Evolutionary conservation across 1,140 invertebrate species (phyloP), one percentile per base, ranked within the genome.

Genomic region (Stenopsyche tienmushanensis): DNA sequence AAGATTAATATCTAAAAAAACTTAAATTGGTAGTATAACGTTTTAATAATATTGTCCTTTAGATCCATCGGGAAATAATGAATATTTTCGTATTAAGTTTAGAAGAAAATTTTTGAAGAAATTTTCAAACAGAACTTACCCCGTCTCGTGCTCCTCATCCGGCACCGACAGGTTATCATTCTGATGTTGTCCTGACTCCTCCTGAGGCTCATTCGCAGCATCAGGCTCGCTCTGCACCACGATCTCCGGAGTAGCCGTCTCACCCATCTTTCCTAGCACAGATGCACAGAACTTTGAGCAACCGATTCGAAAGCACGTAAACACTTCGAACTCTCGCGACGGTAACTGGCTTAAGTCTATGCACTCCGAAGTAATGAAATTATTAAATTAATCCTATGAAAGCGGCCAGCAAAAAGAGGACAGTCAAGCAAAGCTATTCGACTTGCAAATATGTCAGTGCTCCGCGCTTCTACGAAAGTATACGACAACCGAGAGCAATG

Each of bases 301-400:
- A 42, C 45, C 60, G 18, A 57, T 34, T 44, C 53, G 67, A 58
- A 65, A 63, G 41, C 72, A 72, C 64, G 60, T 73, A 72, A 73
- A 71, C 41, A 62, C 18, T 47, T 17, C 73, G 69, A 70, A 59
- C 62, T 71, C 71, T 65, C 50, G 45, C 73, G 72, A 72, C 74
- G 73, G 75, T 74, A 75, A 77, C 76, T 78, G 75, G 73, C 57
- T 62, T 55, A 41, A 15, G 41, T 45, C 54, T 42, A 49, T 24
- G 50, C 58, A 52, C 59, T 67, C 60, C 52, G 13, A 26, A 17
- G 45, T 63, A 63, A 55, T 74, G 75, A 74, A 75, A 75, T 81
- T 81, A 81, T 81, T 81, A 80, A 81, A 81, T 81, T 81, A 81
- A 80, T 5, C 13, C 29, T 13, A n/a, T n/a, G n/a, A n/a, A 34